Evolutionary conservation across 2,797 vertebrate species (phyloP).

Genomic region (Peromyscus eremicus): DNA sequence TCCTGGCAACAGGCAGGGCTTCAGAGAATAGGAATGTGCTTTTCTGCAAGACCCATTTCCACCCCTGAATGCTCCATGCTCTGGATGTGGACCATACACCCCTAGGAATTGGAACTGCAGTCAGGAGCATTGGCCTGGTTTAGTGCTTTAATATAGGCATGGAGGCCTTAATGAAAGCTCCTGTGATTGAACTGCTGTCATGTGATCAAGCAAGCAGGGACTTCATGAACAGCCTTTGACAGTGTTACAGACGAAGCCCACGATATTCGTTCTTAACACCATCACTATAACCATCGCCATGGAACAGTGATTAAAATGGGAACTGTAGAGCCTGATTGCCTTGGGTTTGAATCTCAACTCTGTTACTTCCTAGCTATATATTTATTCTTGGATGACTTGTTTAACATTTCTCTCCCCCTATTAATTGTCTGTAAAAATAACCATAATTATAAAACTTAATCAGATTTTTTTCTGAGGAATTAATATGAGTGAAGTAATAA

Average conservation of each 20-base stretch:
- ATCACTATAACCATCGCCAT: background rate
- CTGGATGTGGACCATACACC: constrained; percentile 63
- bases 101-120: constrained; percentile 57
- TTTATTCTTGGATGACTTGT: constrained; percentile 22
- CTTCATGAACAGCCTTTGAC: background rate
- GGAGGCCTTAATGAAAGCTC: constrained; percentile 3
- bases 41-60: constrained; percentile 84
- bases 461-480: background rate
- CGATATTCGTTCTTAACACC: background rate
- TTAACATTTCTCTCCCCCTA: constrained; percentile 35
- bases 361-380: background rate
- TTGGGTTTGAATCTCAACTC: background rate
- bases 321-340: background rate
- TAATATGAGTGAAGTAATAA: constrained; percentile 4
- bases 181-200: background rate
- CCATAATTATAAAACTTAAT: background rate
- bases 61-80: constrained; percentile 75
- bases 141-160: background rate
- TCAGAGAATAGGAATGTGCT: constrained; percentile 53
- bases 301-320: background rate
- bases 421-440: constrained; percentile 53
- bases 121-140: constrained; percentile 71
- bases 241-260: background rate
- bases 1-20: constrained; percentile 59
- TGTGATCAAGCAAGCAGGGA: constrained; percentile 20